Conservation (phyloP, 2,888 invertebrate species). For the Mythimna lalbum region DNA sequence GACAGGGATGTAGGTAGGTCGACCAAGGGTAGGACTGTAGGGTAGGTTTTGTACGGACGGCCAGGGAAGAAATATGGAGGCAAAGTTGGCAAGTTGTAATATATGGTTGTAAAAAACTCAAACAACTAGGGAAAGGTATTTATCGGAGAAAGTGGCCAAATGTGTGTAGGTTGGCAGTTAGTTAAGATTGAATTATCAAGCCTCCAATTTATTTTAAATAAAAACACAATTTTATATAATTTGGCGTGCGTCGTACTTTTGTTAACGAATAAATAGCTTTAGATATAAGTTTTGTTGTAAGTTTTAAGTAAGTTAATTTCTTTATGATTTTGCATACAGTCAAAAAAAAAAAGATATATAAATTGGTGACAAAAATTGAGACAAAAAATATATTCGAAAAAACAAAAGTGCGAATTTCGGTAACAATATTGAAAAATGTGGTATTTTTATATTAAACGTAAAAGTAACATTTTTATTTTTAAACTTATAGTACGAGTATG, state of each 20-base stretch:
- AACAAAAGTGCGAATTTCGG: slow-evolving; percentile 83
- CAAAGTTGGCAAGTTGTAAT: slow-evolving; percentile 40
- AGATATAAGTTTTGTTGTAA: slow-evolving; percentile 68
- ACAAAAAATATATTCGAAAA: slow-evolving; percentile 72
- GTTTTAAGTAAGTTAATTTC: slow-evolving; percentile 69
- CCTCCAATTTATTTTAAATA: slow-evolving; percentile 54
- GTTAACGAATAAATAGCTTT: slow-evolving; percentile 69
- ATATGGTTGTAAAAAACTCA: slow-evolving; percentile 38
- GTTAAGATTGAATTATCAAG: slow-evolving; percentile 50
- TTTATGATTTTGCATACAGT: slow-evolving; percentile 69
- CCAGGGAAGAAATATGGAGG: slow-evolving; percentile 74
- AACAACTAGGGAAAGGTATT: slow-evolving; percentile 41
- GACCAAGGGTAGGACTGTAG: slow-evolving; percentile 78
- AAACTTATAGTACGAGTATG: slow-evolving; percentile 73
- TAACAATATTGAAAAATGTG: slow-evolving; percentile 80
- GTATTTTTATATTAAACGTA: slow-evolving; percentile 88
- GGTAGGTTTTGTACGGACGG: slow-evolving; percentile 87
- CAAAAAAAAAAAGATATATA: slow-evolving; percentile 63
- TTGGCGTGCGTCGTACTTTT: slow-evolving; percentile 75
- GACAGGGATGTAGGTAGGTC: slow-evolving; percentile 86
- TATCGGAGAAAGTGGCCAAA: slow-evolving; percentile 61
- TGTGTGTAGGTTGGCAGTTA: slow-evolving; percentile 47
- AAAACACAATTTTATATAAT: slow-evolving; percentile 56
- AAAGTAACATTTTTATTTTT: slow-evolving; percentile 77
- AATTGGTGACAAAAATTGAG: slow-evolving; percentile 74